Conservation (phyloP, 2,888 invertebrate species). For the Ochropleura leucogaster region DNA sequence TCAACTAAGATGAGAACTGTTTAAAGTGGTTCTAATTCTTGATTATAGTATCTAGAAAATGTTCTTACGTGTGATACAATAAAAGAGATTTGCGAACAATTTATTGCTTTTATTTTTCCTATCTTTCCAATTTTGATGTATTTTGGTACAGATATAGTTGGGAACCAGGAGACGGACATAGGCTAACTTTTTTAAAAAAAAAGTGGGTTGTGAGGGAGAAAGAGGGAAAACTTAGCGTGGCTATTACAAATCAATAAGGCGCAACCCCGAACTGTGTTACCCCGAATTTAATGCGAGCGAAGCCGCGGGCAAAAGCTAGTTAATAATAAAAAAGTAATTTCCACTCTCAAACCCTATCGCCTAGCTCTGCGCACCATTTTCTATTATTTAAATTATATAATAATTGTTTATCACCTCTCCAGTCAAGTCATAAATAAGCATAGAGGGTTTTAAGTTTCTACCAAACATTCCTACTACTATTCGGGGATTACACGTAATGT, state of each 20-base stretch:
- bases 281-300: too few species aligned
- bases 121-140: too few species aligned
- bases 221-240: too few species aligned
- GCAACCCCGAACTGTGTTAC: too few species aligned
- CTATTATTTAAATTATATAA: not conserved
- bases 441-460: not conserved
- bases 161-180: too few species aligned
- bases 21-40: constrained; percentile 12
- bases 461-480: not conserved
- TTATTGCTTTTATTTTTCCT: not conserved
- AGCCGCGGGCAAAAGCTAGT: too few species aligned
- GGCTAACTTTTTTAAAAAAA: too few species aligned
- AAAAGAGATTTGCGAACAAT: constrained; percentile 28
- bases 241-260: too few species aligned
- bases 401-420: not conserved
- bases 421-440: not conserved
- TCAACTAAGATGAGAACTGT: constrained; percentile 59
- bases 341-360: not conserved
- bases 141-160: too few species aligned
- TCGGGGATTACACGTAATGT: not conserved
- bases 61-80: constrained; percentile 38
- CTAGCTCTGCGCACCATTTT: not conserved
- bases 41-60: constrained; percentile 30
- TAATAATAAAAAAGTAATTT: not conserved
- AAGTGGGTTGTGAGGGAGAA: too few species aligned